Evolutionary conservation across 1,140 invertebrate genomes (phyloP), one percentile per base, ranked within the genome.

Genomic region (Hyposmocoma kahamanoa): DNA sequence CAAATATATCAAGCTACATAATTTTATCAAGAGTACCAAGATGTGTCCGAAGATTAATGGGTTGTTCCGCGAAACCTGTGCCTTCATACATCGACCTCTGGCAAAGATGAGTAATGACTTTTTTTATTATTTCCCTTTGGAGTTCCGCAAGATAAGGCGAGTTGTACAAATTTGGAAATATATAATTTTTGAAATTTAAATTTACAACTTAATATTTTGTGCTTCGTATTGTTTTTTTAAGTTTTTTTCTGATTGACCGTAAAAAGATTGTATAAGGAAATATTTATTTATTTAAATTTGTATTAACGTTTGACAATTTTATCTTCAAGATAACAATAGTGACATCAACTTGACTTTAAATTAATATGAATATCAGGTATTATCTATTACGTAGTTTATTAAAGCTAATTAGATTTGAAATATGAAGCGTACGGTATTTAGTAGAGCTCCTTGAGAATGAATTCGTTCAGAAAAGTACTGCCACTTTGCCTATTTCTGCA

Each of bases 31-130:
- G 5, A 26, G 5, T 26, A 26, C 11, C 5, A 26, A 26, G 5
- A 6, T 26, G 24, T 5, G 24, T 26, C 24, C 24, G n/a, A 28
- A 41, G 47, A 48, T 48, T 48, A 48, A 48, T 48, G 41, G 22
- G 22, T 13, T 17, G 24, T 34, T 30, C 36, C 24, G 36, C 28
- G 20, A 48, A 41, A 38, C 47, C 39, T 32, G 30, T 41, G 13
- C 36, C 38, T 41, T 1, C 38, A 41, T 28, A 41, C 41, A 41
- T 24, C 22, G 24, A n/a, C 20, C 24, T 21, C 34, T 32, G n/a
- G 28, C 39, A 34, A 34, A 50, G 18, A 50, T 43, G 47, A 50
- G 47, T 50, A 43, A 50, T 50, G 47, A 22, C 2, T 42, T 50
- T 36, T 34, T 42, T 43, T 50, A 50, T 43, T 50, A 50, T 50